phyloP scores from a whole-genome alignment of 2,797 vertebrate genomes.

The Odontamblyopus rebecca region DNA sequence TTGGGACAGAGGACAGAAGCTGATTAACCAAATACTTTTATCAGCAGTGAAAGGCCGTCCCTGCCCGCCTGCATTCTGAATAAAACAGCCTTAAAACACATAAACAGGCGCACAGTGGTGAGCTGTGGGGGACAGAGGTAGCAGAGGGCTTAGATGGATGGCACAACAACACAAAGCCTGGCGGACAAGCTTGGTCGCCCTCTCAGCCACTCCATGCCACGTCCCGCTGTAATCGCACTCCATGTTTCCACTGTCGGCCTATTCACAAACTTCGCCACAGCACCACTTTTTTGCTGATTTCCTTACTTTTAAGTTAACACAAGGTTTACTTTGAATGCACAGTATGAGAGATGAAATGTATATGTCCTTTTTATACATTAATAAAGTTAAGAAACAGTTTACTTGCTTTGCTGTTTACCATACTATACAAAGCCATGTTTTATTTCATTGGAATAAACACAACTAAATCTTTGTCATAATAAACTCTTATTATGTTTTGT shows the following conservation, averaged over 20 bases:
- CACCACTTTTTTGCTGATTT: background rate
- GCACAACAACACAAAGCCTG: slow-evolving; percentile 70
- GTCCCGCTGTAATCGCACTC: slow-evolving; percentile 15
- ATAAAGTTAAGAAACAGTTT: background rate
- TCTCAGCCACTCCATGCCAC: slow-evolving; percentile 41
- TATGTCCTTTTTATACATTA: background rate
- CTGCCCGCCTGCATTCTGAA: slow-evolving; percentile 70
- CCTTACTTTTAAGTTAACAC: background rate
- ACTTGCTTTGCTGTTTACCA: background rate
- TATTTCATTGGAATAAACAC: background rate
- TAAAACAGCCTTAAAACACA: slow-evolving; percentile 78
- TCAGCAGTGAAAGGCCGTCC: slow-evolving; percentile 79
- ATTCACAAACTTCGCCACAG: slow-evolving; percentile 3
- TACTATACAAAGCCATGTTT: background rate
- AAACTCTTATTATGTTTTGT: background rate
- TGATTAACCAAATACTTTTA: slow-evolving; percentile 89
- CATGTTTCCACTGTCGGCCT: slow-evolving; percentile 29
- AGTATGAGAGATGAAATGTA: background rate
- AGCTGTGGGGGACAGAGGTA: slow-evolving; percentile 60
- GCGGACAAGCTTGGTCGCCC: slow-evolving; percentile 69
- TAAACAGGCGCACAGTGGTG: slow-evolving; percentile 52
- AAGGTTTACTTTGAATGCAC: background rate
- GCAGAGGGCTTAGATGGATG: slow-evolving; percentile 76
- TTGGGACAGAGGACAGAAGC: slow-evolving; percentile 75
- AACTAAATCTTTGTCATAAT: background rate